These are phyloP conservation scores for Philonicus albiceps DNA, from an alignment of 2,888 invertebrate species.

Conservation along the genomic window DNA sequence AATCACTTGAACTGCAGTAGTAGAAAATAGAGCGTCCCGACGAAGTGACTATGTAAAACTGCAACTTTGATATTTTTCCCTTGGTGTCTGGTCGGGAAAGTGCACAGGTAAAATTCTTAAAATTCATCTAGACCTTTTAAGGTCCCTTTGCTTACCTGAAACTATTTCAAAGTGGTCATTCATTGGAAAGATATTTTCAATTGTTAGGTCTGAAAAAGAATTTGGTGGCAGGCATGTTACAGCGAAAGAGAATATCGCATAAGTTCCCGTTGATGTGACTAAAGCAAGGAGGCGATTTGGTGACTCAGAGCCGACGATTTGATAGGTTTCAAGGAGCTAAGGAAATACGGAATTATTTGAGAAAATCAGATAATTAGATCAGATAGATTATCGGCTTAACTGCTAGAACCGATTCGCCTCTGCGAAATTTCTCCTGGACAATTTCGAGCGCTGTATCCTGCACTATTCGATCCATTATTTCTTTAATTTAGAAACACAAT, in stretches of 20 bases:
- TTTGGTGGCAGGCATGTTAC: conserved; percentile 67
- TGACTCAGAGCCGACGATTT: conserved; percentile 59
- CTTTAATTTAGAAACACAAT: too few relatives aligned
- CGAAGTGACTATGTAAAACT: conserved; percentile 57
- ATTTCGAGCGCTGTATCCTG: too few relatives aligned
- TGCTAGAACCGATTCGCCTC: too few relatives aligned
- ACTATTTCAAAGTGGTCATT: conserved; percentile 82
- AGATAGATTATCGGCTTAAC: conserved; percentile 31
- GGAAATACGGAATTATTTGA: background rate
- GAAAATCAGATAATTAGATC: background rate
- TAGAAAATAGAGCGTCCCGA: conserved; percentile 56
- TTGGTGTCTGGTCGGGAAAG: conserved; percentile 52
- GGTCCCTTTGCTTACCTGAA: conserved; percentile 62
- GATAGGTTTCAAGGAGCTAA: conserved; percentile 61
- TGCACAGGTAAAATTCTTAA: background rate
- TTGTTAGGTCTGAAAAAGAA: conserved; percentile 78
- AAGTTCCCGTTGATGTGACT: conserved; percentile 58
- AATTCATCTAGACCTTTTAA: too few relatives aligned
- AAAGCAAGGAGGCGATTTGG: conserved; percentile 58
- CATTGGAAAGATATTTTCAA: conserved; percentile 82
- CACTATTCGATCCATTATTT: too few relatives aligned
- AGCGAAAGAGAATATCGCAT: conserved; percentile 59
- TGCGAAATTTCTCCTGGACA: too few relatives aligned
- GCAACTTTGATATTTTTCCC: conserved; percentile 56
- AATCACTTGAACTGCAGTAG: conserved; percentile 57